phyloP scores from a whole-genome alignment of 2,888 invertebrate genomes.

The Brenthis daphne region DNA sequence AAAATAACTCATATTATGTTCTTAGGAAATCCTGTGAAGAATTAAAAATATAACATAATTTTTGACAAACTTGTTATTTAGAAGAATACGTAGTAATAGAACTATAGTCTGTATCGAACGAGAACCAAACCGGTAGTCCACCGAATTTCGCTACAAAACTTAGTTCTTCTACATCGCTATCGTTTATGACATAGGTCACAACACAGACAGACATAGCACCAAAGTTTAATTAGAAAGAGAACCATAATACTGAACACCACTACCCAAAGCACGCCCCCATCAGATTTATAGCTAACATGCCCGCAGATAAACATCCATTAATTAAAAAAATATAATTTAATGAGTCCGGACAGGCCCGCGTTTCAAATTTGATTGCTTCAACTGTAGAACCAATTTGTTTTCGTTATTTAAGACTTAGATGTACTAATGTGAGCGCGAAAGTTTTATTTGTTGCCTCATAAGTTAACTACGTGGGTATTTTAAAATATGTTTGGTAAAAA shows the following conservation, averaged over 20 bases:
- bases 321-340: conserved; percentile 77
- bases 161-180: conserved; percentile 18
- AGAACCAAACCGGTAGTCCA: not conserved
- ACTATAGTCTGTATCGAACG: too few relatives aligned
- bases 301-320: conserved; percentile 79
- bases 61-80: too few relatives aligned
- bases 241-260: conserved; percentile 74
- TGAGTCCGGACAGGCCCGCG: conserved; percentile 48
- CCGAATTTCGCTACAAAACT: not conserved
- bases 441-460: not conserved
- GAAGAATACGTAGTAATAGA: too few relatives aligned
- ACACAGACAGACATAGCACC: conserved; percentile 46
- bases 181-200: conserved; percentile 40
- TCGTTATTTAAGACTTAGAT: conserved; percentile 29
- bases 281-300: conserved; percentile 75
- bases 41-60: too few relatives aligned
- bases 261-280: conserved; percentile 71
- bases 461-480: not conserved
- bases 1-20: too few relatives aligned
- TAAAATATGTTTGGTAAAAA: not conserved
- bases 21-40: too few relatives aligned
- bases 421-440: not conserved
- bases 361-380: conserved; percentile 44
- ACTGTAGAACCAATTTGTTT: conserved; percentile 43
- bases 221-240: conserved; percentile 79